Evolutionary conservation across 1,140 invertebrate species (phyloP).

Genomic region (Drosophila auraria): DNA sequence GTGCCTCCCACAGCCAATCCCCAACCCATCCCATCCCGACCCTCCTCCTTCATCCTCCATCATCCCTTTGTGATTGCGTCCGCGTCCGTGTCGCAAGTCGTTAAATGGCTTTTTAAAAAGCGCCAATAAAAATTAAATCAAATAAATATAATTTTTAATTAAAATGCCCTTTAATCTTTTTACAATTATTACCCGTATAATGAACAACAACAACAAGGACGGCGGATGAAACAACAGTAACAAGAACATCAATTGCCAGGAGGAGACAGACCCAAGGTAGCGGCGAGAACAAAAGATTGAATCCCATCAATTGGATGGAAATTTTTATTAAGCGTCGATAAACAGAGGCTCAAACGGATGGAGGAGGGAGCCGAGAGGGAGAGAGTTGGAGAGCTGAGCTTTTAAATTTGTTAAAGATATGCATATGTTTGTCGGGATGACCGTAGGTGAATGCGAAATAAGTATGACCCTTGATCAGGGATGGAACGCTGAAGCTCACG

Average conservation of each 20-base stretch:
- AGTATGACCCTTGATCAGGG: too few species aligned
- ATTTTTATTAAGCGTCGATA: conserved; percentile 41
- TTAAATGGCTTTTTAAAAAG: conserved; percentile 81
- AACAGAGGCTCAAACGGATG: conserved; percentile 6
- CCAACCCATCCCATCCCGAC: conserved; percentile 1
- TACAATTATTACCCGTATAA: conserved; percentile 73
- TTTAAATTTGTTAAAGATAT: conserved; percentile 11
- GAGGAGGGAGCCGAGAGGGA: too few species aligned
- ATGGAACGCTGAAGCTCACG: too few species aligned
- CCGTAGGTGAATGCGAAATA: too few species aligned
- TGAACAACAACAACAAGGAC: conserved; percentile 36
- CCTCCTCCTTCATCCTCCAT: background rate
- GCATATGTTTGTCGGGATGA: conserved; percentile 3
- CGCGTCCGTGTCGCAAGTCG: conserved; percentile 32
- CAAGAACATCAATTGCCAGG: conserved; percentile 11
- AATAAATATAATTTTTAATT: conserved; percentile 84
- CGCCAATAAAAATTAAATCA: conserved; percentile 83
- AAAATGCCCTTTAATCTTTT: conserved; percentile 82
- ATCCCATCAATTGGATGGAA: conserved; percentile 42
- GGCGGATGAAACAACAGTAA: conserved; percentile 11
- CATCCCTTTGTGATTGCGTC: conserved; percentile 5
- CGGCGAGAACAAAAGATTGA: conserved; percentile 28
- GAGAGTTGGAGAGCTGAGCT: background rate
- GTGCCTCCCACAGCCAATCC: conserved; percentile 10
- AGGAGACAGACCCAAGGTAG: background rate